A percentile compares a stretch with the other conserved stretches of the same genome.
Conservation (phyloP, 2,113 vertebrate genomes). For the Plecotus auritus region DNA sequence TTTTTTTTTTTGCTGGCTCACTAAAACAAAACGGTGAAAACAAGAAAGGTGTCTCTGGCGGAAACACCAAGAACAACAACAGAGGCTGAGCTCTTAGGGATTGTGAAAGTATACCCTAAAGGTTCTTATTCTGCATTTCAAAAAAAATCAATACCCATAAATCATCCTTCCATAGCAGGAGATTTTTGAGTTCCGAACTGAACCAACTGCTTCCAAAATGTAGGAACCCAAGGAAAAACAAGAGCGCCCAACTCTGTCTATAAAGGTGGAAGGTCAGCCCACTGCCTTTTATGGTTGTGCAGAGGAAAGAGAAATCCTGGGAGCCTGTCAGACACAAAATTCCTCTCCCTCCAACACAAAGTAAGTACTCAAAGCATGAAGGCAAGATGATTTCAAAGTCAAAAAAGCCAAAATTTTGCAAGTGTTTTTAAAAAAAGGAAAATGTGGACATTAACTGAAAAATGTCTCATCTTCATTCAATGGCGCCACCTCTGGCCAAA, state of each 20-base stretch:
- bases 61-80: background rate
- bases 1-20: background rate
- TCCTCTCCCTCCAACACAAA: background rate
- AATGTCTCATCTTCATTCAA: conserved; percentile 55
- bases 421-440: conserved; percentile 6
- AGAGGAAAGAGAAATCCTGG: background rate
- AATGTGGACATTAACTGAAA: conserved; percentile 9
- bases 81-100: background rate
- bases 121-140: background rate
- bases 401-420: background rate
- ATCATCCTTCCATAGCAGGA: background rate
- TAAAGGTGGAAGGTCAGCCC: background rate
- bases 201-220: background rate
- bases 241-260: background rate
- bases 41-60: background rate
- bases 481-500: conserved; percentile 62
- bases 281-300: background rate
- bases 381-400: background rate
- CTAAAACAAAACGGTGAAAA: background rate
- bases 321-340: background rate
- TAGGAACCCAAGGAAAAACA: background rate
- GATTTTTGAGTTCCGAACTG: background rate
- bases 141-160: background rate
- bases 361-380: background rate
- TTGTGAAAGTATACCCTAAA: background rate